Base-by-base conservation (phyloP, 2,113 vertebrate genomes). In the Nettapus auritus region DNA sequence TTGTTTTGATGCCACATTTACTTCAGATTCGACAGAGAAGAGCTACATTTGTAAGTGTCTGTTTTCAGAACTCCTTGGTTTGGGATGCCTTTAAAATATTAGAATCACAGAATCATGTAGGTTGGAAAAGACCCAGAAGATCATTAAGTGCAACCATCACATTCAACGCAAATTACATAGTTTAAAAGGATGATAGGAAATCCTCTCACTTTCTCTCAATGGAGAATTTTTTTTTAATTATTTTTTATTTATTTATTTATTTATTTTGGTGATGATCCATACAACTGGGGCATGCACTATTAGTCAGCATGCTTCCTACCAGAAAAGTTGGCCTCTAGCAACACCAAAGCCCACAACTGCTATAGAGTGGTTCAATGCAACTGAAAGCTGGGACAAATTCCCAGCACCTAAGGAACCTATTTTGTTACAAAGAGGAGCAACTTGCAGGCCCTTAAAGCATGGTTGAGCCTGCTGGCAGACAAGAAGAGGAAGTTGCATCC, bases 341-440 rank as follows among this genome's bases (percentile, higher is more conserved):
- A 50, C 19, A 14, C 3, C 59, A 36, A 42, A 81, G 33, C 11
- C 50, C 48, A 28, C 40, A 63, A 42, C 42, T 4, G 16, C 15
- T 9, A 13, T 4, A 31, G 33, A n/a, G 18, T 13, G 1, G 1
- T 25, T 70, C 26, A 20, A 26, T 3, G 7, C 9, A 46, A 52
- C 2, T 0, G 36, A 42, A 86, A 63, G 12, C 8, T 50, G 53
- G 5, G 56, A 46, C 0, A 38, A 76, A 74, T 28, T 56, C 79
- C 67, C 38, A 74, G 34, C 40, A 83, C 36, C 14, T 46, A 55
- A 68, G 28, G 50, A 75, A 75, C 2, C 2, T 42, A 4, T 56
- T 68, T 56, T 63, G 18, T 33, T 59, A 42, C 52, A 80, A 94
- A 8, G 11, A 71, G 18, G 8, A 82, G 29, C 16, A 74, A 68